A percentile compares a stretch with the other conserved stretches of the same genome.
Evolutionary conservation across 2,888 invertebrate species (phyloP).

Genomic region (Andrena chrysosceles): DNA sequence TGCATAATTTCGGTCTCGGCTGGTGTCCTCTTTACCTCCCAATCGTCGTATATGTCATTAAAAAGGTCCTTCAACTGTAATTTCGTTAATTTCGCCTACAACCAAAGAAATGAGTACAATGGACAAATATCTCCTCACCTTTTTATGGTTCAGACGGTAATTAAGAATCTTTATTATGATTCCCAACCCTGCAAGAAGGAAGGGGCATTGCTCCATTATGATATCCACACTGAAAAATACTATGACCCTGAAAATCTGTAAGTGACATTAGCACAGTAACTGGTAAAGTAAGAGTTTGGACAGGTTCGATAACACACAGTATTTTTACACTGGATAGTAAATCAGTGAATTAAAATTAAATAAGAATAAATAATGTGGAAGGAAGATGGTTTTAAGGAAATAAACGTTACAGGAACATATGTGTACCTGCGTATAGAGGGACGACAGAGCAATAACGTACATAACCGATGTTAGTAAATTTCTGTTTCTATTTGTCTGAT

Average conservation of each 20-base stretch:
- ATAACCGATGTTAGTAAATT: background rate
- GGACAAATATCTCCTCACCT: background rate
- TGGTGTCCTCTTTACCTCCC: background rate
- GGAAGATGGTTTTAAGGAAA: too few species aligned
- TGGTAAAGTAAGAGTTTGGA: background rate
- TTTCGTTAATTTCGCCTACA: too few species aligned
- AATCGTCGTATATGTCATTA: background rate
- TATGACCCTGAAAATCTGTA: background rate
- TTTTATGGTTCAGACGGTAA: background rate
- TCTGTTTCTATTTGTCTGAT: background rate
- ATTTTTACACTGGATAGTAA: too few species aligned
- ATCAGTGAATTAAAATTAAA: too few species aligned
- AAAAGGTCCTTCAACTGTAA: conserved; percentile 15
- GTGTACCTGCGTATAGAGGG: background rate
- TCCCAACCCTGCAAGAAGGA: rapidly evolving
- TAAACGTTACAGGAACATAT: too few species aligned
- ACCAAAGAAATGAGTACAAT: too few species aligned
- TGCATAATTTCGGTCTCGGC: background rate
- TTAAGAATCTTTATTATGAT: background rate
- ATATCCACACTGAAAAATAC: background rate
- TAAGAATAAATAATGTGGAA: too few species aligned
- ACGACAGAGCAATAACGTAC: background rate
- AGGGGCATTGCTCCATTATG: background rate
- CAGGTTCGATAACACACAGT: too few species aligned
- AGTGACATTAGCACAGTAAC: background rate